Conservation (phyloP, 2,797 vertebrate genomes). For the Danio albolineatus region DNA sequence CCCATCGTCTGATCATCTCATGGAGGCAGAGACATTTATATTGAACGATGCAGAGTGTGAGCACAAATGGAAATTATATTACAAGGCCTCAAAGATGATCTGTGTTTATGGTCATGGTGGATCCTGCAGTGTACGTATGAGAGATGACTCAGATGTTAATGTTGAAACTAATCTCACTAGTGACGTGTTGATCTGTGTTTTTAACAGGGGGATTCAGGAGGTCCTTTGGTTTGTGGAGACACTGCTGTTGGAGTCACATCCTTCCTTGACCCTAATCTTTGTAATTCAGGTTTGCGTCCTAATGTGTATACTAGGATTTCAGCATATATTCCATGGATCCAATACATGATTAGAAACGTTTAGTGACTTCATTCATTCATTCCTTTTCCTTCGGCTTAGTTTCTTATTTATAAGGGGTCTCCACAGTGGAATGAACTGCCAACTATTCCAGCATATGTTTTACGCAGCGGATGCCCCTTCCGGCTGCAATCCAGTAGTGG, state of each 20-base stretch:
- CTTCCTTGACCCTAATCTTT: fast-evolving
- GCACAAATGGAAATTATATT: fast-evolving
- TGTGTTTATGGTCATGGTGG: not conserved
- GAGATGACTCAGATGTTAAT: not conserved
- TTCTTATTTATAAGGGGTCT: no score
- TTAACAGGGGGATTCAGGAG: slow-evolving; percentile 23
- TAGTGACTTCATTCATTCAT: no score
- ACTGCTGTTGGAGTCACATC: slow-evolving; percentile 51
- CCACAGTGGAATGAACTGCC: no score
- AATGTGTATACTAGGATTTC: slow-evolving; percentile 20
- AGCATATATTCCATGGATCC: slow-evolving; percentile 12
- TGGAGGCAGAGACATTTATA: slow-evolving; percentile 39
- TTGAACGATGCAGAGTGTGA: not conserved
- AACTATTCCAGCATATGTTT: no score
- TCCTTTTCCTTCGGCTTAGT: no score
- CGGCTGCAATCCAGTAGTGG: no score
- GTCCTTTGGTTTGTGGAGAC: slow-evolving; percentile 44
- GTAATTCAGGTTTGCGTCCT: slow-evolving; percentile 3
- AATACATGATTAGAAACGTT: no score
- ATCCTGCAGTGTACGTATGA: not conserved
- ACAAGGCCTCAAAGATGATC: not conserved
- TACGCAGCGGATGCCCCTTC: no score
- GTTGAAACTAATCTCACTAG: not conserved
- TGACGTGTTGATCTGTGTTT: not conserved
- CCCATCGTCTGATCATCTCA: fast-evolving